These are phyloP conservation scores for Lapara coniferarum DNA, from an alignment of 2,888 invertebrate species.

Conservation along the genomic window DNA sequence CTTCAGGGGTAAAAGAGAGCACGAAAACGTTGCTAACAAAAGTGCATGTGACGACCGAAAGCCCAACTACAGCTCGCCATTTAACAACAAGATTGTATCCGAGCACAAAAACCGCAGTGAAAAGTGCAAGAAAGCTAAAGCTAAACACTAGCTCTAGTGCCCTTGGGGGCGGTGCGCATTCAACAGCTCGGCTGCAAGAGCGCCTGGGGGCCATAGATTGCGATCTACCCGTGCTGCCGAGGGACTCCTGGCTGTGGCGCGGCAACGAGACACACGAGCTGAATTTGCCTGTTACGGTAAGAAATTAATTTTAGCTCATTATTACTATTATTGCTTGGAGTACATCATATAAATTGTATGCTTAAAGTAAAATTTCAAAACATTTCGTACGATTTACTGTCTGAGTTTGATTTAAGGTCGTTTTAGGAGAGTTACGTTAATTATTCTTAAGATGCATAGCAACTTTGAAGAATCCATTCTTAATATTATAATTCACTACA, in stretches of 20 bases:
- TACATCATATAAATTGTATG: too few relatives aligned
- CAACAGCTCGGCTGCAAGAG: constrained; percentile 84
- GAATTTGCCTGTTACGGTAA: constrained; percentile 86
- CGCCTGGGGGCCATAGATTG: constrained; percentile 86
- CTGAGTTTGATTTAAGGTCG: too few relatives aligned
- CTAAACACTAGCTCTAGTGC: constrained; percentile 70
- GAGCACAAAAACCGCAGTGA: constrained; percentile 66
- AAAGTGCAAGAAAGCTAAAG: constrained; percentile 77
- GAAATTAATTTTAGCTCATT: constrained; percentile 39
- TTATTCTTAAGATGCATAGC: too few relatives aligned
- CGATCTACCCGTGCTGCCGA: constrained; percentile 86
- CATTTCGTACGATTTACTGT: too few relatives aligned
- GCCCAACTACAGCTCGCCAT: constrained; percentile 58
- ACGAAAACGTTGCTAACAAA: constrained; percentile 64
- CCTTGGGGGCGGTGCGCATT: constrained; percentile 56
- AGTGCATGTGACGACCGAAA: constrained; percentile 60
- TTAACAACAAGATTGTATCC: constrained; percentile 64
- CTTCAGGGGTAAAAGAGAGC: constrained; percentile 68
- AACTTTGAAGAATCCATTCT: too few relatives aligned
- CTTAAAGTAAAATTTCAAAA: too few relatives aligned
- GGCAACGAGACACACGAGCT: constrained; percentile 89
- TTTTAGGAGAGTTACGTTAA: too few relatives aligned
- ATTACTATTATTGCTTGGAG: too few relatives aligned
- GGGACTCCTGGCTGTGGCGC: constrained; percentile 87
- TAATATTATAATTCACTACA: too few relatives aligned